Evolutionary conservation across 1,140 invertebrate genomes (phyloP).

Genomic region (Gonatopus flavifemur): DNA sequence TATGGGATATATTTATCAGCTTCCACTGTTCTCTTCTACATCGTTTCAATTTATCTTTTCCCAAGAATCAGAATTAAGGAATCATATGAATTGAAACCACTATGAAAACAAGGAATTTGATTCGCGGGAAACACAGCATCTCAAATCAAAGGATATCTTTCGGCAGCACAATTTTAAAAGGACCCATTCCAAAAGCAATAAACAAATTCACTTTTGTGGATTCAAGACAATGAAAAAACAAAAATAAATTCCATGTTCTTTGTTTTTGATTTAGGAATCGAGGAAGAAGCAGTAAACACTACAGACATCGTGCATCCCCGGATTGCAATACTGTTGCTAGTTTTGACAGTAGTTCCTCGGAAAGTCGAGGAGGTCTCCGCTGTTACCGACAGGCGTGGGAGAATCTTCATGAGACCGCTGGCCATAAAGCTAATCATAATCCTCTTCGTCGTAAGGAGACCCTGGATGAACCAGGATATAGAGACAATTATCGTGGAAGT

Average conservation of each 20-base stretch:
- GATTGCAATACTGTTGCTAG: constrained; percentile 88
- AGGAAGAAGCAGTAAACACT: constrained; percentile 73
- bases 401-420: constrained; percentile 81
- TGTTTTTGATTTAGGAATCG: constrained; percentile 66
- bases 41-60: no score
- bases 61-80: no score
- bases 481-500: constrained; percentile 58
- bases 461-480: constrained; percentile 65
- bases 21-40: no score
- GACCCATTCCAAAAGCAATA: constrained; percentile 1
- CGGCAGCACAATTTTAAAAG: no score
- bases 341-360: constrained; percentile 81
- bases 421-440: constrained; percentile 63
- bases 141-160: no score
- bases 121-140: no score
- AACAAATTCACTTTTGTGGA: constrained; percentile 30
- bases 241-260: no score
- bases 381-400: constrained; percentile 90
- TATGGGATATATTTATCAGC: no score
- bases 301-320: constrained; percentile 80
- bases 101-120: no score
- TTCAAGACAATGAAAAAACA: no score
- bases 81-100: no score
- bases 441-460: constrained; percentile 70
- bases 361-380: constrained; percentile 76